Conservation (phyloP, 1,140 invertebrate genomes). For the Akabosia matsudoensis region DNA sequence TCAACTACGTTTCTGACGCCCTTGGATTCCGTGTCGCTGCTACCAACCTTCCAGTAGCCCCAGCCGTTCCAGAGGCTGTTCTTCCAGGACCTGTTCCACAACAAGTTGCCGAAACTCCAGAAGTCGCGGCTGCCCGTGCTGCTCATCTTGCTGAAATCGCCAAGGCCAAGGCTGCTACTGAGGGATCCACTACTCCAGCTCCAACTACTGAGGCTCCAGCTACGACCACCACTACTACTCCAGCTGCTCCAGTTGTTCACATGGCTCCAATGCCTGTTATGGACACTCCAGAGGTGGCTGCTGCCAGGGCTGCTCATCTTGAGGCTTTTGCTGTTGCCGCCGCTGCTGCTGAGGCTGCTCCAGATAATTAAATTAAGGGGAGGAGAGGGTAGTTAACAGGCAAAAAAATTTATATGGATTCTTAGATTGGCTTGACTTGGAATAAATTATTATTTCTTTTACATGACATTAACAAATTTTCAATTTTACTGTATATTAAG, state of each 20-base stretch:
- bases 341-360: background rate
- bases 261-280: too few relatives aligned
- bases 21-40: constrained; percentile 65
- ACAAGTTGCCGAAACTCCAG: background rate
- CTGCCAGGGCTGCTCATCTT: constrained; percentile 49
- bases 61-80: constrained; percentile 37
- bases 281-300: too few relatives aligned
- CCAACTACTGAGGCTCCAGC: too few relatives aligned
- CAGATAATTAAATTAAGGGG: constrained; percentile 1
- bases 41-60: constrained; percentile 59
- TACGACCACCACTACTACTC: background rate
- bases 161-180: too few relatives aligned
- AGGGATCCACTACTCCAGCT: too few relatives aligned
- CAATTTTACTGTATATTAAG: too few relatives aligned
- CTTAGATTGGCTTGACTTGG: too few relatives aligned
- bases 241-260: constrained; percentile 46
- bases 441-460: too few relatives aligned
- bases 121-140: background rate
- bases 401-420: too few relatives aligned
- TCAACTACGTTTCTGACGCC: constrained; percentile 60
- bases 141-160: background rate
- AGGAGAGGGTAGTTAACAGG: too few relatives aligned
- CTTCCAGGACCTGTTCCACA: constrained; percentile 29
- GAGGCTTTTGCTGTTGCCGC: constrained; percentile 32
- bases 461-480: too few relatives aligned